Base-by-base conservation (phyloP, 1,140 invertebrate species). In the Drosophila leontia region DNA sequence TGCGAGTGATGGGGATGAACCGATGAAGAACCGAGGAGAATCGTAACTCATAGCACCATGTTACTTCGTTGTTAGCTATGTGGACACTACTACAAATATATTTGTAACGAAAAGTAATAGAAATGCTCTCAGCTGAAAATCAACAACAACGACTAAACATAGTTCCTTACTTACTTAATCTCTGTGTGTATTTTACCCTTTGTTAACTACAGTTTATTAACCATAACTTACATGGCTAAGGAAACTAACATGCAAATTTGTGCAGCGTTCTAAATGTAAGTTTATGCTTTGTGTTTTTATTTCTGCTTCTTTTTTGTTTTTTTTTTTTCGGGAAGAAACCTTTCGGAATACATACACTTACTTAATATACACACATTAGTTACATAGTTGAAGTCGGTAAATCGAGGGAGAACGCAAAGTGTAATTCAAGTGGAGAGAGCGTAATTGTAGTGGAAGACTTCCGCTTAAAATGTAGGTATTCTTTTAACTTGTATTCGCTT, bases 371-470 rank as follows among this genome's bases (percentile, higher is more conserved):
- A 72, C 67, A 71, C 44, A 79, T 42, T 78, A 65, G 53, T 64
- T 65, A 75, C 62, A 68, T 50, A 45, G 55, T 72, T 35, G 55
- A 51, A 59, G 68, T 71, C 65, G 19, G 65, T 35, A 19, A 69
- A 42, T 34, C 45, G 62, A 69, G 65, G 67, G 45, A 64, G 45
- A 59, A 67, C 60, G 51, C 44, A 65, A 55, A 70, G 53, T 79
- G 37, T 34, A 83, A 51, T 85, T 57, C 63, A 70, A 68, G 60
- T 61, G 58, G 62, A 61, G 63, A 74, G 81, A 69, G 80, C 88
- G 82, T 91, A 91, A 91, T 86, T 75, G 75, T 91, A 91, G 90
- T 91, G 90, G 90, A 91, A 91, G 90, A 91, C 90, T 91, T 91
- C 90, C 90, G 84, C 90, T 91, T 91, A 91, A 86, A 90, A 91